phyloP scores from a whole-genome alignment of 2,888 invertebrate species.

The Catocala nupta region DNA sequence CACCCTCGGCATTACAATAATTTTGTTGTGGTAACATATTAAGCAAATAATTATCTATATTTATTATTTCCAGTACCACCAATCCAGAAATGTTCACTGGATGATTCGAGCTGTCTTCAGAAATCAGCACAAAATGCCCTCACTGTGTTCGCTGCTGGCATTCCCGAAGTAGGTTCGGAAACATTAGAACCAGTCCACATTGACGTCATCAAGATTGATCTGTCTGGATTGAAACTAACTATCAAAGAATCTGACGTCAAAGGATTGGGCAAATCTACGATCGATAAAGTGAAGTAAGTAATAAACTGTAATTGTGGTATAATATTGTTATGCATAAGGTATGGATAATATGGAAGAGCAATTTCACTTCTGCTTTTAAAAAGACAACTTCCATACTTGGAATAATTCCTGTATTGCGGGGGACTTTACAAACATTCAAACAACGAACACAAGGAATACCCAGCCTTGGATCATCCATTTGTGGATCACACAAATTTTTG shows the following conservation, averaged over 20 bases:
- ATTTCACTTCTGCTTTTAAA: too few relatives aligned
- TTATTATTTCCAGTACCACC: constrained; percentile 57
- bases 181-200: constrained; percentile 67
- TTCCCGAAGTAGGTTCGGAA: constrained; percentile 64
- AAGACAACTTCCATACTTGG: too few relatives aligned
- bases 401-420: too few relatives aligned
- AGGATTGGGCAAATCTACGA: constrained; percentile 58
- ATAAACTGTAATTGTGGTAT: neutral
- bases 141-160: constrained; percentile 57
- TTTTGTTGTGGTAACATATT: too few relatives aligned
- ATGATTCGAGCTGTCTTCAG: constrained; percentile 62
- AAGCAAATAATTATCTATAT: too few relatives aligned
- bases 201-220: constrained; percentile 63
- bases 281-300: constrained; percentile 66
- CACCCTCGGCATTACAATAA: too few relatives aligned
- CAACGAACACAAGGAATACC: too few relatives aligned
- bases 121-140: constrained; percentile 58
- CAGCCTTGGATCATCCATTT: too few relatives aligned
- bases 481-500: too few relatives aligned
- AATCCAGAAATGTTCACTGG: constrained; percentile 64
- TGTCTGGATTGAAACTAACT: constrained; percentile 68
- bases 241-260: constrained; percentile 59
- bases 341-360: too few relatives aligned
- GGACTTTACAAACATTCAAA: too few relatives aligned
- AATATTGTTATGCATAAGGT: too few relatives aligned